Evolutionary conservation across 1,140 invertebrate species (phyloP).

Genomic region (Aphis gossypii): DNA sequence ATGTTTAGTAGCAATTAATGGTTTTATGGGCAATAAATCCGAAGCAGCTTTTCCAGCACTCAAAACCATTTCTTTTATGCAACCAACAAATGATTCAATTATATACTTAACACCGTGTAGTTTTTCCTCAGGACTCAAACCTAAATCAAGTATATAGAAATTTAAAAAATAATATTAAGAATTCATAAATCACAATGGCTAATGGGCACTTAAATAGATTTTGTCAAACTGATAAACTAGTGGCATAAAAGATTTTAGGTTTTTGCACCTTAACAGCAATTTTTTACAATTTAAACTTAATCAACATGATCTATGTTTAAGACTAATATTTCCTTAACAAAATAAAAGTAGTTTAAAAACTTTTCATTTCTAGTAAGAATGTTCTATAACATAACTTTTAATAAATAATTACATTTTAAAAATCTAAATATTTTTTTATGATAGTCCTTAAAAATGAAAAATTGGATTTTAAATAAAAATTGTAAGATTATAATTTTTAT

Average conservation of each 20-base stretch:
- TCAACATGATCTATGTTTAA: background rate
- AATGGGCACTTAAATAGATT: background rate
- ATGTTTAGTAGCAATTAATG: constrained; percentile 82
- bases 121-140: constrained; percentile 83
- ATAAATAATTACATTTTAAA: too few species aligned
- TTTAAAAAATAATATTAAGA: background rate
- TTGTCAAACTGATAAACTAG: background rate
- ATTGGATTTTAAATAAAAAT: background rate
- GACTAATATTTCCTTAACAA: background rate
- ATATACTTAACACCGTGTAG: constrained; percentile 88
- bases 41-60: constrained; percentile 83
- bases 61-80: constrained; percentile 84
- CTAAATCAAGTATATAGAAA: constrained; percentile 66
- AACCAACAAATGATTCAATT: constrained; percentile 90
- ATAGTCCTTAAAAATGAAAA: background rate
- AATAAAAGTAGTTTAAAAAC: too few species aligned
- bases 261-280: background rate
- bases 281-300: background rate
- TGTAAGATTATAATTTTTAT: background rate
- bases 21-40: constrained; percentile 78
- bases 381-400: too few species aligned
- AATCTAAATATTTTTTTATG: too few species aligned
- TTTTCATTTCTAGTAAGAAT: too few species aligned
- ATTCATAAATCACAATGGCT: background rate
- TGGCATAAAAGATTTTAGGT: background rate